Percentiles rank a stretch among this genome's conserved stretches.
Conservation (phyloP, 2,888 invertebrate species). For the Acrobasis suavella region DNA sequence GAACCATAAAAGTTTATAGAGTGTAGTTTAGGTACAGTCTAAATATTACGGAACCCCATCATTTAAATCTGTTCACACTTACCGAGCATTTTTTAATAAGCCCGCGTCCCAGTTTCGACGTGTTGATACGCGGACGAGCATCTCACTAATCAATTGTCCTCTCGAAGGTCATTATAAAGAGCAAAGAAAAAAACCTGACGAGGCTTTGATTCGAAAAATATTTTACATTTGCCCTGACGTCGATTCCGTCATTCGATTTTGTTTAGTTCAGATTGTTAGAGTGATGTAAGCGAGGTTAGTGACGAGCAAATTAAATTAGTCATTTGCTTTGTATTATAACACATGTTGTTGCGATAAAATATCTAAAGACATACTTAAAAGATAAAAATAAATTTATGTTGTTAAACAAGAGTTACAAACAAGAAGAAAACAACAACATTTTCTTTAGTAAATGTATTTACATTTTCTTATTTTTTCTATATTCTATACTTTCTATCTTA, state of each 20-base stretch:
- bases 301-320: background rate
- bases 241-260: conserved; percentile 13
- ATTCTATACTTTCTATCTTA: too few relatives aligned
- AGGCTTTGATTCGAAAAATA: conserved; percentile 43
- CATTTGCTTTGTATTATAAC: too few relatives aligned
- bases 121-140: conserved; percentile 44
- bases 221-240: conserved; percentile 13
- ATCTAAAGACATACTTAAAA: too few relatives aligned
- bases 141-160: conserved; percentile 61
- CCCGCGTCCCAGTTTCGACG: conserved; percentile 39
- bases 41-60: conserved; percentile 37
- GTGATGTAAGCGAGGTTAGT: background rate
- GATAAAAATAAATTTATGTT: too few relatives aligned
- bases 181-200: conserved; percentile 40
- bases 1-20: too few relatives aligned
- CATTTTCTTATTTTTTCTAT: too few relatives aligned
- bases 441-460: too few relatives aligned
- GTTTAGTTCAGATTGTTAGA: conserved; percentile 1
- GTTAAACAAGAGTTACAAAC: too few relatives aligned
- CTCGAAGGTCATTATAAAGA: conserved; percentile 49
- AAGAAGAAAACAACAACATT: too few relatives aligned
- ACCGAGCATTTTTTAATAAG: conserved; percentile 45
- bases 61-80: conserved; percentile 13
- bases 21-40: too few relatives aligned
- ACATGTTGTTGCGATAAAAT: too few relatives aligned